Percentiles rank a stretch among this genome's conserved stretches.
Conservation (phyloP, 2,888 invertebrate species). For the Oligia strigilis region DNA sequence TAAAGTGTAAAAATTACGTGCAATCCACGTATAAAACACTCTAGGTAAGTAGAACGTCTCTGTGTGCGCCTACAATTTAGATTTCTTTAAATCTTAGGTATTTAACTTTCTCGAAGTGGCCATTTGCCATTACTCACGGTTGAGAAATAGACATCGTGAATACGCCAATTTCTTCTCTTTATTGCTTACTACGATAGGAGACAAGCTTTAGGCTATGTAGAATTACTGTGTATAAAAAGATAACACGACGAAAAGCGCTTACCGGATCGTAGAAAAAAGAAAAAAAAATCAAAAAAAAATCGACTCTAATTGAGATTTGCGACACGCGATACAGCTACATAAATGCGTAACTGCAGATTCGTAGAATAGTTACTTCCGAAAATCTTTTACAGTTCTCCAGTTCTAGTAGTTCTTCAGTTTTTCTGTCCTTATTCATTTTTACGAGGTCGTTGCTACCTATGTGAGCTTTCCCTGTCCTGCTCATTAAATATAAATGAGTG, state of each 20-base stretch:
- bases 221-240: conserved; percentile 25
- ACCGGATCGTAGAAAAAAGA: neutral
- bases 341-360: neutral
- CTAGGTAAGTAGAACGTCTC: neutral
- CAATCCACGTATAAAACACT: neutral
- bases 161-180: conserved; percentile 50
- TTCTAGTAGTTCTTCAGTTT: neutral
- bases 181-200: conserved; percentile 36
- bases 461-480: neutral
- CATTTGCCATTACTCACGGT: conserved; percentile 54
- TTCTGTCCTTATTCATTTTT: neutral
- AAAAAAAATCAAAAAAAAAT: neutral
- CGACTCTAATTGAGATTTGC: neutral
- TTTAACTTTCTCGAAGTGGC: conserved; percentile 28
- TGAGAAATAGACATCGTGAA: conserved; percentile 51
- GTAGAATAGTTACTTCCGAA: neutral
- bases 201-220: conserved; percentile 22
- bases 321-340: neutral
- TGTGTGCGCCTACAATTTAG: conserved; percentile 26
- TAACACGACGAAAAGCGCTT: conserved; percentile 29
- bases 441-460: neutral
- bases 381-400: neutral
- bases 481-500: conserved; percentile 8
- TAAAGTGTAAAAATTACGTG: neutral
- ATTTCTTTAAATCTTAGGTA: conserved; percentile 40